These are phyloP conservation scores for Pantherophis guttatus DNA, from an alignment of 2,113 vertebrate species.

Conservation along the genomic window DNA sequence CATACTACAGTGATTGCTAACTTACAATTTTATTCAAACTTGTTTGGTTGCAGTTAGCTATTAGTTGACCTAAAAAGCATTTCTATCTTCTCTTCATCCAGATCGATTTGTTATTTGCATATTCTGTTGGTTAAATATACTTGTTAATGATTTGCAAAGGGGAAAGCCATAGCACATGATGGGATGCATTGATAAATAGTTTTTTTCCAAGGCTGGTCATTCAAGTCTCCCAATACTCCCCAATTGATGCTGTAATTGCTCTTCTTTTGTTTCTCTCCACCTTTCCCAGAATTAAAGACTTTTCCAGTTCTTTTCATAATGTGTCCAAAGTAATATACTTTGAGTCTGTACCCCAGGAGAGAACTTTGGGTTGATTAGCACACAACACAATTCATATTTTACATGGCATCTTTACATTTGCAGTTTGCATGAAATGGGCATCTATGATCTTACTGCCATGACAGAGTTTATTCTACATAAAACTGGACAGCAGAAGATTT, in stretches of 20 bases:
- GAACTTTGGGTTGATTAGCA: neutral
- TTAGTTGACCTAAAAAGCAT: neutral
- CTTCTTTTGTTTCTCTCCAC: neutral
- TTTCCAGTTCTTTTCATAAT: neutral
- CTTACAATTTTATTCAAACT: neutral
- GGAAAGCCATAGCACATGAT: neutral
- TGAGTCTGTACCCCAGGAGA: neutral
- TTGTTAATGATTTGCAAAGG: neutral
- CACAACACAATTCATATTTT: neutral
- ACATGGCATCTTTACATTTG: neutral
- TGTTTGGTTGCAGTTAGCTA: neutral
- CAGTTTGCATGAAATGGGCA: constrained; percentile 17
- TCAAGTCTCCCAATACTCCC: neutral
- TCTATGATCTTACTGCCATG: constrained; percentile 20
- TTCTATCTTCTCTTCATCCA: neutral
- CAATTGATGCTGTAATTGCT: neutral
- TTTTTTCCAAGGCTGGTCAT: neutral
- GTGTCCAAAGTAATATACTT: neutral
- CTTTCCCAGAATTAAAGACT: neutral
- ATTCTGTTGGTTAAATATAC: neutral
- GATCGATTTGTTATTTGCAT: neutral
- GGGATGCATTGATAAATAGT: neutral
- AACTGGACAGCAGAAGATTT: neutral
- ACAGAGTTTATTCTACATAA: constrained; percentile 21
- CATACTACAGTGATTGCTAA: neutral